Conservation (phyloP, 2,888 invertebrate species). For the Lasioglossum pauxillum region DNA sequence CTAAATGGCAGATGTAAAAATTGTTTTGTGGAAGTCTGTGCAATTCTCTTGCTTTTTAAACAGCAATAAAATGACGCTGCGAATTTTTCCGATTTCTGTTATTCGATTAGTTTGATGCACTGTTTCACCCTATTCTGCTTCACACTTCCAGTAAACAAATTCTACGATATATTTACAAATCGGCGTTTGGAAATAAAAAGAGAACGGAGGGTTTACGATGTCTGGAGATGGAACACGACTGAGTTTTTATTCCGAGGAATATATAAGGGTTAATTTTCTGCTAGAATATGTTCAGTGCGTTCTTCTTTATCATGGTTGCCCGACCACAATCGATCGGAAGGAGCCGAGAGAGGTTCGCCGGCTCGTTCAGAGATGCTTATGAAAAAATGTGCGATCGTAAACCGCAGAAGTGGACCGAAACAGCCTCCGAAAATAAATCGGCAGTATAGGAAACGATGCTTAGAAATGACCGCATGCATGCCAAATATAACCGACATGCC, state of each 20-base stretch:
- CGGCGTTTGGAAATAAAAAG: neutral
- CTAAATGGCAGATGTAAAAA: neutral
- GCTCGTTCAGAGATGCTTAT: neutral
- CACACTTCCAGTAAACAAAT: neutral
- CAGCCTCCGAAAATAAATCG: constrained; percentile 59
- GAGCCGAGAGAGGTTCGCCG: neutral
- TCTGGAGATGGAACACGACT: neutral
- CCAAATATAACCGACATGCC: constrained; percentile 72
- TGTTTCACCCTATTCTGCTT: neutral
- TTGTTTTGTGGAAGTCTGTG: neutral
- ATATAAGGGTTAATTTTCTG: neutral
- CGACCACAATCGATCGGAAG: neutral
- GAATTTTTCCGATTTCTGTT: neutral
- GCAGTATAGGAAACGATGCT: constrained; percentile 69
- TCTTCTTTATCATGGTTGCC: neutral
- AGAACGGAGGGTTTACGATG: neutral
- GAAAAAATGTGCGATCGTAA: constrained; percentile 26
- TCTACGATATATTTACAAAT: neutral
- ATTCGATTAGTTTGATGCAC: neutral
- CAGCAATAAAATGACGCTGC: neutral
- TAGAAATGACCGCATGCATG: constrained; percentile 80
- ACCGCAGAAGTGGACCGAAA: constrained; percentile 43
- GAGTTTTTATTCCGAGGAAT: neutral
- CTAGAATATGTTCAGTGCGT: neutral
- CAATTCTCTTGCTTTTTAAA: neutral